These are phyloP conservation scores for Hyperoplus lanceolatus DNA, from an alignment of 2,797 vertebrate species.

Conservation along the genomic window DNA sequence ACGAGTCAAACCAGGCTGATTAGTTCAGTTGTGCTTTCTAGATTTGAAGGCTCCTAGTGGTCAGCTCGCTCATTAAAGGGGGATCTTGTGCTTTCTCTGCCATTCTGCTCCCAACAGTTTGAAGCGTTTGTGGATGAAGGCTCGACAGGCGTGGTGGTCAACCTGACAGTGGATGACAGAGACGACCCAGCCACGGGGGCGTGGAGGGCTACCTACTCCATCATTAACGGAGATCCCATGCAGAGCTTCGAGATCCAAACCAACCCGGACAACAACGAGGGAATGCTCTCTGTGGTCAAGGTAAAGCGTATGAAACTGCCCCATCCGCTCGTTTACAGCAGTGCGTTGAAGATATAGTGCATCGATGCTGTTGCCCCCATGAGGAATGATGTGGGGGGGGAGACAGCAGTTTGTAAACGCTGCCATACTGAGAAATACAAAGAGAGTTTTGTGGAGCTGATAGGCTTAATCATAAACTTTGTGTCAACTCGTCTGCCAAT, in stretches of 20 bases:
- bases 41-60: not conserved
- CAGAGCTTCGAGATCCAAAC: conserved; percentile 96
- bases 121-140: conserved; percentile 94
- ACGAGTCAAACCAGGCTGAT: not conserved
- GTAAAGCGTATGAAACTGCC: conserved; percentile 72
- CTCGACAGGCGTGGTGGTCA: conserved; percentile 92
- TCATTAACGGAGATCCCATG: conserved; percentile 93
- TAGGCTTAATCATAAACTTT: too few species aligned
- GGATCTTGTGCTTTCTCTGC: not conserved
- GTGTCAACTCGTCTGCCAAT: too few species aligned
- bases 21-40: not conserved
- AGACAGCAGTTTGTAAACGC: too few species aligned
- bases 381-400: too few species aligned
- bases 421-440: too few species aligned
- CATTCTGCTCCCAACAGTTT: conserved; percentile 84
- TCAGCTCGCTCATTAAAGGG: not conserved
- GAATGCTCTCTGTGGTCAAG: conserved; percentile 96
- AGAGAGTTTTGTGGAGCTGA: too few species aligned
- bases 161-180: conserved; percentile 93
- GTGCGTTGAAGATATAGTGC: not conserved
- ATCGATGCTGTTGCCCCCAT: too few species aligned
- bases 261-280: conserved; percentile 95
- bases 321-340: not conserved
- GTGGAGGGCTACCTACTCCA: conserved; percentile 93
- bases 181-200: conserved; percentile 94